Evolutionary conservation across 2,888 invertebrate species (phyloP).

Genomic region (Andrena marginata): DNA sequence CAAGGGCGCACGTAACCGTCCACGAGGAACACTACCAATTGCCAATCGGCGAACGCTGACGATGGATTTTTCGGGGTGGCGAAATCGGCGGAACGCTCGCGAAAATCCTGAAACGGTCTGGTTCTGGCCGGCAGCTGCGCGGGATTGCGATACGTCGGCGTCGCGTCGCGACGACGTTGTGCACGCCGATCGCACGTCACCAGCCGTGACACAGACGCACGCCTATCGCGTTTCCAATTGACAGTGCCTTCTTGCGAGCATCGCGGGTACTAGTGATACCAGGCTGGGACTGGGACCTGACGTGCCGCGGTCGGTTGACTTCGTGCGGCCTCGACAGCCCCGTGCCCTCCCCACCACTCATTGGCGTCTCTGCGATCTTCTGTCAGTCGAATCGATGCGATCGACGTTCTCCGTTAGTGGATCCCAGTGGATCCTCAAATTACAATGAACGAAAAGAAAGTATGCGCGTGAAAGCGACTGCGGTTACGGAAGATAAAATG

Average conservation of each 20-base stretch:
- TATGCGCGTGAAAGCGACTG: conserved; percentile 28
- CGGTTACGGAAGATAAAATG: background rate
- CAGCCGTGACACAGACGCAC: conserved; percentile 40
- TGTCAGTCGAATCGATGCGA: background rate
- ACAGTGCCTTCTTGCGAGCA: conserved; percentile 56
- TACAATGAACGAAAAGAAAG: conserved; percentile 29
- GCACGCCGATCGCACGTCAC: conserved; percentile 55
- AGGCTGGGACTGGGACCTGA: conserved; percentile 52
- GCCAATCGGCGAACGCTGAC: background rate
- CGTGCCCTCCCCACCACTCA: background rate
- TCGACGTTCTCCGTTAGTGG: background rate
- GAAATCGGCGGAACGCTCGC: conserved; percentile 4
- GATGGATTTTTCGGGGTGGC: background rate
- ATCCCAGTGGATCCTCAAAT: background rate
- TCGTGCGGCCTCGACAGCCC: conserved; percentile 31
- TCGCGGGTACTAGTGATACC: conserved; percentile 51
- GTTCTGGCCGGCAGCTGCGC: conserved; percentile 15
- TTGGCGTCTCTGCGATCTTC: conserved; percentile 14
- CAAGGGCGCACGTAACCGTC: conserved; percentile 3
- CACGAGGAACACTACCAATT: conserved; percentile 37
- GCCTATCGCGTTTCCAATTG: conserved; percentile 21
- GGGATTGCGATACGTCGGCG: conserved; percentile 48
- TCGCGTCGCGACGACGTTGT: conserved; percentile 58
- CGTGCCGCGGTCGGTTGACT: conserved; percentile 23
- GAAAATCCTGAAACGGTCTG: background rate